Percentiles rank a stretch among this genome's conserved stretches.
These are phyloP conservation scores for Poecilia wingei DNA, from an alignment of 2,797 vertebrate genomes.

Conservation along the genomic window DNA sequence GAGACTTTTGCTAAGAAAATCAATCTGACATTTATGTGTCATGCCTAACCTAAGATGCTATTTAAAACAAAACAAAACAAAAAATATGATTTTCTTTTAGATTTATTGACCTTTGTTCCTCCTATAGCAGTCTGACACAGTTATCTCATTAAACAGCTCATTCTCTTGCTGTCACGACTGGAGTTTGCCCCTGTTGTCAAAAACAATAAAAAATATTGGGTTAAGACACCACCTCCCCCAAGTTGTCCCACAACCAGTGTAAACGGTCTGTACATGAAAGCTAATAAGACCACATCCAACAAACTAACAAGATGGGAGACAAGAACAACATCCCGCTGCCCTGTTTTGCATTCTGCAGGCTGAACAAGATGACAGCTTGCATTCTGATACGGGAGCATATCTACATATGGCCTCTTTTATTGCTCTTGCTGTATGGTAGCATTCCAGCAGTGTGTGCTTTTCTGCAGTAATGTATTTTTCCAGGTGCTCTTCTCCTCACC, in stretches of 20 bases:
- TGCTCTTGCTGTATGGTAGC: neutral
- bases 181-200: slow-evolving; percentile 26
- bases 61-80: neutral
- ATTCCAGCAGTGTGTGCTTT: neutral
- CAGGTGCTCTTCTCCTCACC: neutral
- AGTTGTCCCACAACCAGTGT: slow-evolving; percentile 1
- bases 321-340: neutral
- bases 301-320: slow-evolving; percentile 27
- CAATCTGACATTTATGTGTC: neutral
- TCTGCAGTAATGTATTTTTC: neutral
- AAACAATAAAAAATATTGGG: slow-evolving; percentile 26
- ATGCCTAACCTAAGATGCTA: neutral
- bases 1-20: neutral
- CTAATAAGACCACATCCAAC: slow-evolving; percentile 26
- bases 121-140: neutral
- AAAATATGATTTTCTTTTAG: neutral
- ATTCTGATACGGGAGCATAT: slow-evolving; percentile 1
- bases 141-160: slow-evolving; percentile 38
- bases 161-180: slow-evolving; percentile 15
- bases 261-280: slow-evolving; percentile 22
- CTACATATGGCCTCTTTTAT: neutral
- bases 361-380: slow-evolving; percentile 14
- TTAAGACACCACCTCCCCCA: neutral
- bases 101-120: neutral
- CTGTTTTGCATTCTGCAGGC: slow-evolving; percentile 1